Percentiles rank a stretch among this genome's conserved stretches.
Conservation (phyloP, 2,797 vertebrate genomes). For the Pseudotriccus pelzelni region DNA sequence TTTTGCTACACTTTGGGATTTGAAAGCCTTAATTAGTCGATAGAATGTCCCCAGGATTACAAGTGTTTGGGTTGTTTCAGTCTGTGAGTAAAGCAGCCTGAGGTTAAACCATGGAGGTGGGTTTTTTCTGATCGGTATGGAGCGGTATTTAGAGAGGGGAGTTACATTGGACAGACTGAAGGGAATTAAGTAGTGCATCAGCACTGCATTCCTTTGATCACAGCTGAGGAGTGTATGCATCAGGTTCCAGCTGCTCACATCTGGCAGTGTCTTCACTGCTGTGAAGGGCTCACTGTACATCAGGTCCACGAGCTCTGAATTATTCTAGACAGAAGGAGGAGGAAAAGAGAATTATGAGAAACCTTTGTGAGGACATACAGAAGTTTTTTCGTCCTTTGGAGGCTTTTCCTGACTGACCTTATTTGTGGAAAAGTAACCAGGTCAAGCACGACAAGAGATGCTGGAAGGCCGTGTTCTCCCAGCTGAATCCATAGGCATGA, state of each 20-base stretch:
- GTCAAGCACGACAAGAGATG: not conserved
- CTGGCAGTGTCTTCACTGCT: slow-evolving; percentile 1
- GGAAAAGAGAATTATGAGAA: not conserved
- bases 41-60: not conserved
- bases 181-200: not conserved
- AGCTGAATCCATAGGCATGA: not conserved
- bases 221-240: slow-evolving; percentile 1
- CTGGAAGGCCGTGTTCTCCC: not conserved
- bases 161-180: not conserved
- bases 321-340: slow-evolving; percentile 46
- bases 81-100: not conserved
- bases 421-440: not conserved
- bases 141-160: not conserved
- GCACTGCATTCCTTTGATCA: not conserved
- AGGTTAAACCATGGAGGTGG: not conserved
- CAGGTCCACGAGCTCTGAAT: slow-evolving; percentile 49
- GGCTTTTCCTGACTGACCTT: not conserved
- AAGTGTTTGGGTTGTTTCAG: not conserved
- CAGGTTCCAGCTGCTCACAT: slow-evolving; percentile 36
- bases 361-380: not conserved
- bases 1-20: not conserved
- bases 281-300: not conserved
- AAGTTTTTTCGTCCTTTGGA: not conserved
- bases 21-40: not conserved
- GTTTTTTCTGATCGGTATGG: not conserved